Base-by-base conservation (phyloP, 92 coral and sea anemone genomes). In the Nematostella vectensis region DNA sequence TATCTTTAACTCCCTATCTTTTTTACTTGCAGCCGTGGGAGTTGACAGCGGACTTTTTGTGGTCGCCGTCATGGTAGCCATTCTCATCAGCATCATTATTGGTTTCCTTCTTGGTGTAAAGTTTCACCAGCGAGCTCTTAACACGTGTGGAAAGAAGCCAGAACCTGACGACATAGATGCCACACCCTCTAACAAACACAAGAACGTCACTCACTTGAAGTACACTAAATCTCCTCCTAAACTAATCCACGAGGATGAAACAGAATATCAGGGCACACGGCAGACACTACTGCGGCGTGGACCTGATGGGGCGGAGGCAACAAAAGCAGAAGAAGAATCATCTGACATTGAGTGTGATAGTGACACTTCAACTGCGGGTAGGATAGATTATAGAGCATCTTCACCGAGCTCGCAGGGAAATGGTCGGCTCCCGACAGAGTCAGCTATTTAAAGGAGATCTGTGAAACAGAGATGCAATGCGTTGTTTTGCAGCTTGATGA, bases 171-270 rank as follows among this genome's bases (percentile, higher is more conserved):
- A 82, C 27, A 9, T 48, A 1, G 22, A 63, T 18, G 81, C 78
- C 25, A 69, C 82, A 1, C 30, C 77, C 15, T 45, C 51, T 4
- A 62, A 66, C 17, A 69, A 62, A 50, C 65, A 66, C 45, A 74
- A 48, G 25, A 42, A 58, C 38, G 19, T 67, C 31, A 53, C 37
- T 30, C 75, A 65, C 50, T 67, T 85, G 0, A 85, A 68, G 36
- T 85, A 75, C 54, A 77, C 62, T 21, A 85, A 71, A 39, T 85
- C 94, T n/a, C 94, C 94, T 9, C 66, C 80, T 3, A 51, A 51
- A 26, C 76, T 60, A 11, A 77, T 69, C 11, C 52, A 63, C 26
- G 62, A 63, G 27, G 29, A 47, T 36, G 55, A 30, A 27, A 10
- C 57, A 10, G 73, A 77, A n/a, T 68, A 74, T 54, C 67, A 55